These are phyloP conservation scores for Lissonota sp. DNA, from an alignment of 2,888 invertebrate species.

Conservation along the genomic window DNA sequence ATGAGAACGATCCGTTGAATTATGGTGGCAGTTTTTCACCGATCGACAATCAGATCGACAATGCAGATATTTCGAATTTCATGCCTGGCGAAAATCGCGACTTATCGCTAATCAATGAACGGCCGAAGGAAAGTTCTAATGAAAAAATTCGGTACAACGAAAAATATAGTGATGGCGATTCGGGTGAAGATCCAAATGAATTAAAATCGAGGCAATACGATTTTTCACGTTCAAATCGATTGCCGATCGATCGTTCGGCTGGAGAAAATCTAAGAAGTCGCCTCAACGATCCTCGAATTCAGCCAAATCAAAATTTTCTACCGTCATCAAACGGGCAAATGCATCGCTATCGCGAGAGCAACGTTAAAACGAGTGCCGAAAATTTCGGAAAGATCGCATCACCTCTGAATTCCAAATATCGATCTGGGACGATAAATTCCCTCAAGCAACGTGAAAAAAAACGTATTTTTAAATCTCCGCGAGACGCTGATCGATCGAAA, in stretches of 20 bases:
- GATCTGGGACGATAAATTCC: neutral
- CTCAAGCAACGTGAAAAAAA: neutral
- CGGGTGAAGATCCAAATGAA: slow-evolving; percentile 10
- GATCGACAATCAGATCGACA: neutral
- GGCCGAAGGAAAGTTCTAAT: slow-evolving; percentile 3
- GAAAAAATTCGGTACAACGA: slow-evolving; percentile 3
- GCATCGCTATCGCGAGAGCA: slow-evolving; percentile 8
- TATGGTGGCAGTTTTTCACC: slow-evolving; percentile 24
- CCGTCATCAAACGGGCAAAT: neutral
- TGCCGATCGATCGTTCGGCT: neutral
- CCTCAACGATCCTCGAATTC: neutral
- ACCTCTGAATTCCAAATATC: slow-evolving; percentile 21
- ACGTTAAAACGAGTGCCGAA: neutral
- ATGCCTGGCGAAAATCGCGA: slow-evolving; percentile 10
- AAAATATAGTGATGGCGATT: neutral
- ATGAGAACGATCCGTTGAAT: slow-evolving; percentile 17
- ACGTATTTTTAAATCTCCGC: neutral
- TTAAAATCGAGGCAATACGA: slow-evolving; percentile 3
- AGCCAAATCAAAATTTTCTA: slow-evolving; percentile 2
- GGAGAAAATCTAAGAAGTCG: neutral
- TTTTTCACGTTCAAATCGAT: slow-evolving; percentile 1
- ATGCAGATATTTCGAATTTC: slow-evolving; percentile 10
- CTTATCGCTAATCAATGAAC: neutral
- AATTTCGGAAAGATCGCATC: neutral
- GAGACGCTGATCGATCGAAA: slow-evolving; percentile 1